Conservation (phyloP, 2,888 invertebrate genomes). For the Thymelicus acteon region DNA sequence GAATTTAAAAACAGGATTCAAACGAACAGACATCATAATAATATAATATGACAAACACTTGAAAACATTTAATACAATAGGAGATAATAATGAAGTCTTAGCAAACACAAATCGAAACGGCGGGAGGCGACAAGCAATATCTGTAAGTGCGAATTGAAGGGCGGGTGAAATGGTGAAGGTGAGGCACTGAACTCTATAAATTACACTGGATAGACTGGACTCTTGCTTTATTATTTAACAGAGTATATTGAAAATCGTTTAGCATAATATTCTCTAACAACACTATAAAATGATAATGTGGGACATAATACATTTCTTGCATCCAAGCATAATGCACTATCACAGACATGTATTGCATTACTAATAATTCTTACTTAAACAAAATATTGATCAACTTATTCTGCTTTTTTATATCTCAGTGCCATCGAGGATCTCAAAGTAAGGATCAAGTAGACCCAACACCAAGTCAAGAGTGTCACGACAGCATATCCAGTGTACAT, state of each 20-base stretch:
- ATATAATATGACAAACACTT: neutral
- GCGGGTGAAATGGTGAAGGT: neutral
- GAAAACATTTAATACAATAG: neutral
- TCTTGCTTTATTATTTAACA: neutral
- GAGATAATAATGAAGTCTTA: too few relatives aligned
- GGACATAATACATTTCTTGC: too few relatives aligned
- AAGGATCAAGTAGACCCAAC: neutral
- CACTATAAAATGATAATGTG: too few relatives aligned
- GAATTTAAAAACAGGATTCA: neutral
- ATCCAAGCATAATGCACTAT: too few relatives aligned
- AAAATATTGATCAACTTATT: too few relatives aligned
- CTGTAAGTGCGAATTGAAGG: neutral
- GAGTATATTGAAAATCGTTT: too few relatives aligned
- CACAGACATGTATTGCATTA: too few relatives aligned
- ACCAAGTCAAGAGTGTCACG: neutral
- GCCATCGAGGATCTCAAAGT: too few relatives aligned
- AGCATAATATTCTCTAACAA: too few relatives aligned
- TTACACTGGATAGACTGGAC: neutral
- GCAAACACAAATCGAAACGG: neutral
- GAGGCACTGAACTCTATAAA: neutral
- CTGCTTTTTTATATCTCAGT: too few relatives aligned
- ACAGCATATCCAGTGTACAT: neutral
- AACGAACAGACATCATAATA: neutral
- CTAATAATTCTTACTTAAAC: too few relatives aligned
- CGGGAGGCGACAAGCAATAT: neutral